phyloP scores from a whole-genome alignment of 2,797 vertebrate genomes.

The Lycodopsis pacificus region DNA sequence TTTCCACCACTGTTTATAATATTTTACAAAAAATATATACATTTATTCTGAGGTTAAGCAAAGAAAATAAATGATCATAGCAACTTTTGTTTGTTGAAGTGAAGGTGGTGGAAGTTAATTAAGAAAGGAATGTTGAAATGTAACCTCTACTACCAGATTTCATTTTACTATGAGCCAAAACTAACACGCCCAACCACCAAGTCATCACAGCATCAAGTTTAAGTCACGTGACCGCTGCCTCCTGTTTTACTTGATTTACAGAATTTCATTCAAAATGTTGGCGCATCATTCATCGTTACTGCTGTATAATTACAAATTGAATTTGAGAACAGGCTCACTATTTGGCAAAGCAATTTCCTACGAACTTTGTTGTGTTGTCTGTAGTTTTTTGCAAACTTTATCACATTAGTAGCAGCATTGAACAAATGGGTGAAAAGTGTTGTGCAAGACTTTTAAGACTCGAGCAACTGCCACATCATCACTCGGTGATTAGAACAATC shows the following conservation, averaged over 20 bases:
- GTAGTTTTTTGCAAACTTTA: neutral
- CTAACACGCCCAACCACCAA: constrained; percentile 30
- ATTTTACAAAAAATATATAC: neutral
- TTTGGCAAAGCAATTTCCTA: neutral
- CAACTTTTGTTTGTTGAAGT: constrained; percentile 16
- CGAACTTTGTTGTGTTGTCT: neutral
- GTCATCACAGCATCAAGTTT: constrained; percentile 44
- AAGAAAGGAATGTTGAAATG: constrained; percentile 21
- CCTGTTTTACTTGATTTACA: constrained; percentile 17
- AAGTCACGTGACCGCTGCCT: constrained; percentile 32
- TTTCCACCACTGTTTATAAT: neutral
- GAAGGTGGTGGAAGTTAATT: neutral
- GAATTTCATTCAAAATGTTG: neutral
- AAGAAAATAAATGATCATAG: neutral
- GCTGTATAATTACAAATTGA: neutral
- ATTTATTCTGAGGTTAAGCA: neutral
- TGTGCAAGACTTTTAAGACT: constrained; percentile 15
- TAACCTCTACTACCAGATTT: constrained; percentile 24
- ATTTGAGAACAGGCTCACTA: neutral
- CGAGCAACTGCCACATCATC: constrained; percentile 8
- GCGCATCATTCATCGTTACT: neutral
- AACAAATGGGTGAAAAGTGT: neutral
- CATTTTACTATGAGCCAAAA: constrained; percentile 30
- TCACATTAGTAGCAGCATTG: neutral
- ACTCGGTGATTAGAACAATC: constrained; percentile 25